Percentiles rank a stretch among this genome's conserved stretches.
phyloP scores from a whole-genome alignment of 2,888 invertebrate species.

The Aporophyla lueneburgensis region DNA sequence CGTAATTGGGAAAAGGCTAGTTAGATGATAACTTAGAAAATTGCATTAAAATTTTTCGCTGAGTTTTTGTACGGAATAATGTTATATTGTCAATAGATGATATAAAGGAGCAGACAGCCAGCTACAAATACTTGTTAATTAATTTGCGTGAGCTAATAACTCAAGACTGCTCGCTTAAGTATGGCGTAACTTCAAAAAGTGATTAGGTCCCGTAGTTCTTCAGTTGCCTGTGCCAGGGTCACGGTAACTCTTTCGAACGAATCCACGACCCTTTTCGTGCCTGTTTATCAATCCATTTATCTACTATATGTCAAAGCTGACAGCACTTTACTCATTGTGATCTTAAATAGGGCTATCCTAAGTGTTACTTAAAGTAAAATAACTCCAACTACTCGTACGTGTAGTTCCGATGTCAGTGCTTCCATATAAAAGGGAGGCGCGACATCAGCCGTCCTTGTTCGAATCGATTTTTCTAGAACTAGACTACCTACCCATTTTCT shows the following conservation, averaged over 20 bases:
- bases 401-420: slow-evolving; percentile 9
- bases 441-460: slow-evolving; percentile 27
- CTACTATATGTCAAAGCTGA: slow-evolving; percentile 13
- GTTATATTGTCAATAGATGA: neutral
- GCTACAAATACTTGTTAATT: neutral
- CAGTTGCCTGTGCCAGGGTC: too few relatives aligned
- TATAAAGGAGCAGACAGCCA: neutral
- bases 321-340: slow-evolving; percentile 1
- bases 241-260: too few relatives aligned
- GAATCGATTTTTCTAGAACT: slow-evolving; percentile 43
- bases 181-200: too few relatives aligned
- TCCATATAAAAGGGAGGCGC: slow-evolving; percentile 5
- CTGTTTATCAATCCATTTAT: neutral
- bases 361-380: slow-evolving; percentile 21
- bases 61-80: neutral
- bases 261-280: too few relatives aligned
- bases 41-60: neutral
- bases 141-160: too few relatives aligned
- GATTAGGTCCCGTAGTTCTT: too few relatives aligned
- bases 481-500: slow-evolving; percentile 8
- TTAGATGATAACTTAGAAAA: neutral
- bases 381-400: slow-evolving; percentile 6
- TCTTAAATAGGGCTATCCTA: slow-evolving; percentile 29
- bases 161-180: neutral
- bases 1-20: neutral